These are phyloP conservation scores for Amphipyra tragopoginis DNA, from an alignment of 2,888 invertebrate species.

Conservation along the genomic window DNA sequence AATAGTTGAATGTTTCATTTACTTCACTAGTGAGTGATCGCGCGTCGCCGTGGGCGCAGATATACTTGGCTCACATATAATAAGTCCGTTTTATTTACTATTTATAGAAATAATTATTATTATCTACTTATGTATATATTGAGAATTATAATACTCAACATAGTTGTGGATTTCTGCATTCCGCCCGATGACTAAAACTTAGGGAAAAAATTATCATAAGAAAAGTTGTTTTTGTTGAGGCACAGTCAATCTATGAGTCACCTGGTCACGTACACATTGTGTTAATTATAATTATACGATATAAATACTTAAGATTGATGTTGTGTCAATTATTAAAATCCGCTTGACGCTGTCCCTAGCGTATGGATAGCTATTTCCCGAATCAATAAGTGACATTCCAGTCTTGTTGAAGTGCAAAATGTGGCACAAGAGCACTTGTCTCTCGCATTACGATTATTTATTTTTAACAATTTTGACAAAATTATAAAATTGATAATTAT, in stretches of 20 bases:
- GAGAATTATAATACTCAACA: slow-evolving; percentile 88
- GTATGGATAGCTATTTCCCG: slow-evolving; percentile 81
- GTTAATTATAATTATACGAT: slow-evolving; percentile 64
- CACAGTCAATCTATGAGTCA: slow-evolving; percentile 73
- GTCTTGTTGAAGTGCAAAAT: slow-evolving; percentile 86
- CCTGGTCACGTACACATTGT: slow-evolving; percentile 74
- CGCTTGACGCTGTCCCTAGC: slow-evolving; percentile 68
- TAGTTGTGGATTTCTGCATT: slow-evolving; percentile 91
- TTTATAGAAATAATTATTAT: slow-evolving; percentile 78
- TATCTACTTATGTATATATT: slow-evolving; percentile 89
- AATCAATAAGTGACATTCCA: slow-evolving; percentile 88
- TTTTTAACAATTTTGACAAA: slow-evolving; percentile 45
- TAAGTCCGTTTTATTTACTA: slow-evolving; percentile 83
- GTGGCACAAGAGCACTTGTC: slow-evolving; percentile 70
- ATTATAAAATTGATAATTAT: slow-evolving; percentile 40
- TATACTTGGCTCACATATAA: slow-evolving; percentile 79
- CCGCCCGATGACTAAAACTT: slow-evolving; percentile 90
- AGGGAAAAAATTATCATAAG: slow-evolving; percentile 84
- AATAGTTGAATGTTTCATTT: slow-evolving; percentile 76
- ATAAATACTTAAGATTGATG: slow-evolving; percentile 66
- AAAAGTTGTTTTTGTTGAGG: slow-evolving; percentile 77
- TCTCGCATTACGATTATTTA: slow-evolving; percentile 57
- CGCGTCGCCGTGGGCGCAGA: slow-evolving; percentile 70
- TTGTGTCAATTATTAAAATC: slow-evolving; percentile 73
- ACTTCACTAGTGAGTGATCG: slow-evolving; percentile 75